Conservation (phyloP, 2,797 vertebrate genomes). For the Acanthurus tractus region DNA sequence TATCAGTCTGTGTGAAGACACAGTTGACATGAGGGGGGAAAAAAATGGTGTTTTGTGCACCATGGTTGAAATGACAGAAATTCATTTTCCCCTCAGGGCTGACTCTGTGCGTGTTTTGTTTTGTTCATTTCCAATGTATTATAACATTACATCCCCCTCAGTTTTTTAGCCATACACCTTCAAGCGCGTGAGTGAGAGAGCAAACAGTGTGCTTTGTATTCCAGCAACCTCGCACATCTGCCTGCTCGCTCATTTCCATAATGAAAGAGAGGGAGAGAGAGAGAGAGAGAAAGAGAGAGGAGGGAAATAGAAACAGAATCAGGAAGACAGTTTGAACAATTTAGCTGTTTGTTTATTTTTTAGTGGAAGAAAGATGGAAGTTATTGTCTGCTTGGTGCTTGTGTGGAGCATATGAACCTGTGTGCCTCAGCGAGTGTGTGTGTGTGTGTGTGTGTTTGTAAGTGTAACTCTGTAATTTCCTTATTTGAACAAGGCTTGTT, state of each 20-base stretch:
- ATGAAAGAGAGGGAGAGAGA: constrained; percentile 53
- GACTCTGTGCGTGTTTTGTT: constrained; percentile 30
- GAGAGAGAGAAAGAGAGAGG: constrained; percentile 48
- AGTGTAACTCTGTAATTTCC: constrained; percentile 19
- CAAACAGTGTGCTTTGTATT: constrained; percentile 78
- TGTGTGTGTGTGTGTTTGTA: background rate
- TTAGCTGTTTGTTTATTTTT: constrained; percentile 55
- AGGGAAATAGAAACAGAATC: constrained; percentile 48
- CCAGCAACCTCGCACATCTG: constrained; percentile 54
- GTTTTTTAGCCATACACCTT: constrained; percentile 47
- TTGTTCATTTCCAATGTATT: constrained; percentile 44
- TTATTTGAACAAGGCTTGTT: constrained; percentile 40
- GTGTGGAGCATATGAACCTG: background rate
- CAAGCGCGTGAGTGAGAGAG: constrained; percentile 63
- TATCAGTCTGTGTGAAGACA: constrained; percentile 3
- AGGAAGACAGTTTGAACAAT: constrained; percentile 65
- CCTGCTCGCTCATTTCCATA: constrained; percentile 80
- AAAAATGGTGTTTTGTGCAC: constrained; percentile 23
- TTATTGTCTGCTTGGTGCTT: constrained; percentile 40
- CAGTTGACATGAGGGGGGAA: background rate
- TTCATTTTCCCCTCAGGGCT: constrained; percentile 10
- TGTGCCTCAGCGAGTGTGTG: constrained; percentile 10
- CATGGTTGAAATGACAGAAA: constrained; percentile 15
- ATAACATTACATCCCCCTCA: constrained; percentile 32
- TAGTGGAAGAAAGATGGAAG: constrained; percentile 13